Base-by-base conservation (phyloP, 1,140 invertebrate species). In the Carposina sasakii region DNA sequence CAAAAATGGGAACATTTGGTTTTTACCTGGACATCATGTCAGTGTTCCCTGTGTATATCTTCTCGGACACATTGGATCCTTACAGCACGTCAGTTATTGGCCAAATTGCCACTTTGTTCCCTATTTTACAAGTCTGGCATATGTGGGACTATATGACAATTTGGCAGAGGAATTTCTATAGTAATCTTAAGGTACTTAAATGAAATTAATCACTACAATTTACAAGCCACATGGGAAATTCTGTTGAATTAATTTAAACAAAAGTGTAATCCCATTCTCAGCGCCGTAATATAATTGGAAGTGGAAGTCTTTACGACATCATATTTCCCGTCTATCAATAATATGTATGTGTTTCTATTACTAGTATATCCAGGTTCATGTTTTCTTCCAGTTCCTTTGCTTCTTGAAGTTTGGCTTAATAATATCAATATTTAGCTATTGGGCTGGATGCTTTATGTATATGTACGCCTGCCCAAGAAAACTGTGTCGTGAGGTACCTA, bases 21-120 rank as follows among this genome's bases (percentile, higher is more conserved):
- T 83, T 83, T 48, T 83, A 83, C 44, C 34, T 83, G 6, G 79
- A 83, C 42, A 58, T 83, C 8, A 10, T 83, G 17, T 81, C 76
- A 4, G 60, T 81, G 20, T 83, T 81, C 30, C 78, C 78, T 0
- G 45, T 76, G 6, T 63, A 71, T 39, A 75, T 79, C 36, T 78
- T 83, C 36, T 67, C 71, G 17, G 64, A 81, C 17, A 76, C 70
- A 0, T 23, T 82, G 37, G 73, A 78, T 45, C 73, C 68, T 6
- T 28, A 60, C 0, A 62, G 62, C 2, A 57, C 67, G 21, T 60
- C 71, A 13, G 48, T 74, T 5, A 30, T 44, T 9, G 68, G 62
- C 8, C 73, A 78, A 50, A 36, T 81, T 20, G 62, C 68, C 0
- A 50, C 57, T 8, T 21, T 78, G 5, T 56, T 71, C 10, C 75